Base-by-base conservation (phyloP, 2,888 invertebrate species). In the Microctonus brassicae region DNA sequence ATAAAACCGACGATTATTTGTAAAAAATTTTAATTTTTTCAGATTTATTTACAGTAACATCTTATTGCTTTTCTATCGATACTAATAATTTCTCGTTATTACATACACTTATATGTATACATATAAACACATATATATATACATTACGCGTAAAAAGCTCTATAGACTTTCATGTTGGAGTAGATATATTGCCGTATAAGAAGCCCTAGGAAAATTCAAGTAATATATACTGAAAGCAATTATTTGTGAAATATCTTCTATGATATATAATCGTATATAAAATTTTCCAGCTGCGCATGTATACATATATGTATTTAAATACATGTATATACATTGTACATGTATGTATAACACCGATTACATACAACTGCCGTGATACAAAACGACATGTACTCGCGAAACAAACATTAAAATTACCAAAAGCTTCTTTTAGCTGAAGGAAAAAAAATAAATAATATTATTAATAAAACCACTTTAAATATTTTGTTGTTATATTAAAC, bases 171-270 rank as follows among this genome's bases (percentile, higher is more conserved):
- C 47, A 47, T 47, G 17, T 47, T 5, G 17, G 17, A 47, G 47
- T 17, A 17, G 47, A 17, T 17, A 47, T n/a, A 47, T 47, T 47
- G 17, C 47, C 6, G 0, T 17, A 42, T 17, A 42, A 29, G 83
- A 82, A 84, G 78, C 83, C 83, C 9, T 61, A 65, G n/a, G 0
- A 7, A 79, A n/a, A n/a, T n/a, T 77, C 69, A 77, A 70, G 58
- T 76, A 78, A 77, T n/a, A n/a, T n/a, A n/a, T n/a, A n/a, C 83
- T 77, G 73, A 82, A 83, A 86, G 85, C 85, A 85, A 86, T 85
- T 85, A 86, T 85, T 85, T 85, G 81, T 85, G 83, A 84, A 85
- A 85, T 84, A 84, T 85, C 81, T 81, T 80, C 78, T 77, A 75
- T 77, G 76, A 78, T 78, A 79, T 65, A 20, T 65, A 9, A 26